Evolutionary conservation across 2,888 invertebrate genomes (phyloP), one percentile per base, ranked within the genome.

Genomic region (Yponomeuta plumbellus): DNA sequence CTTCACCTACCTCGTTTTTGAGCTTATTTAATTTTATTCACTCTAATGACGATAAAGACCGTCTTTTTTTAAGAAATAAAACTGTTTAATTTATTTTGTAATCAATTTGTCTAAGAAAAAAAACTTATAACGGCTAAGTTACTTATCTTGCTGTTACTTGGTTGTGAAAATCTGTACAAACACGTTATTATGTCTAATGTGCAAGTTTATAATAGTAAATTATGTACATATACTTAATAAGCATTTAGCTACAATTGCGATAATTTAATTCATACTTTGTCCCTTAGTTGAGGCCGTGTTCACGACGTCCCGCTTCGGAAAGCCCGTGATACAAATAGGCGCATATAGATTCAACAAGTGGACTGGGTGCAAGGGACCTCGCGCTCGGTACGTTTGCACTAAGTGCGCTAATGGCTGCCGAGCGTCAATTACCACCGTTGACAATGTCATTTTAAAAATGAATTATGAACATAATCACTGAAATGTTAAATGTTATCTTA

Each of bases 371-470:
- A 73, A 66, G 5, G 74, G 72, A 0, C 66, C 68, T 0, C 77
- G 67, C 57, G 75, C 72, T 20, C 66, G 75, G 5, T 80, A 79
- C 77, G 65, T 69, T 13, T 80, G 80, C 65, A 73, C 74, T n/a
- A 76, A 75, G 68, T 59, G 68, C 22, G 69, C 68, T 58, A 65
- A 67, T 1, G 74, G 74, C 4, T 80, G 80, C 66, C 71, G 71
- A 44, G 77, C 78, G 3, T 65, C 69, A 21, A 67, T 80, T 26
- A 67, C 71, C 61, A 80, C 80, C 11, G 20, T 71, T 11, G 66
- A 75, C 1, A 68, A 75, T 56, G 68, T 70, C 17, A 73, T 71
- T 59, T 57, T 70, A 3, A 66, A 40, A 34, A 22, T 64, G 0
- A 63, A 40, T n/a, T 62, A 64, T 59, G 61, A 65, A 11, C 70